Conservation (phyloP, 2,113 vertebrate species). For the Phaetusa simplex region DNA sequence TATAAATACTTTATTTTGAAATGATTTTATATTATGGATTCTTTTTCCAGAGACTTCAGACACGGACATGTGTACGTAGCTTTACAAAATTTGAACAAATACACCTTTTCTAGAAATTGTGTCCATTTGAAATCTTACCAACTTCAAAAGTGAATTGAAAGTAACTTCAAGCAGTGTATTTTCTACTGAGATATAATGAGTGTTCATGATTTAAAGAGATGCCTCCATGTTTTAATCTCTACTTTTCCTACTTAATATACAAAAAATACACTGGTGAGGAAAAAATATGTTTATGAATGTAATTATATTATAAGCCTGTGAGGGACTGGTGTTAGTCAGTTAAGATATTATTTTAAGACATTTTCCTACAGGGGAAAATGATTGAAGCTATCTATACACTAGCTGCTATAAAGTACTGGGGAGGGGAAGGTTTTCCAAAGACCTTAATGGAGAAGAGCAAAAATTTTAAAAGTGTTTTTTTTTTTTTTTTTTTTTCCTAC, state of each 20-base stretch:
- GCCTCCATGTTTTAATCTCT: neutral
- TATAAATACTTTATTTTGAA: neutral
- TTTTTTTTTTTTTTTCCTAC: neutral
- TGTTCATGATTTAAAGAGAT: neutral
- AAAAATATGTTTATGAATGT: neutral
- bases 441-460: neutral
- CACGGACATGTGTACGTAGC: neutral
- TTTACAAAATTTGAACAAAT: neutral
- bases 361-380: neutral
- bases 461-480: neutral
- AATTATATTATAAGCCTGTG: neutral
- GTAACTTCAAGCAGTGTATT: neutral
- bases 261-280: neutral
- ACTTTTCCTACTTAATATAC: neutral
- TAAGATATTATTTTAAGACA: neutral
- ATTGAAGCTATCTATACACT: neutral
- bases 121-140: neutral
- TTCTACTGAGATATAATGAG: neutral
- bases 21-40: neutral
- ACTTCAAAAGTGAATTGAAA: neutral
- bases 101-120: neutral
- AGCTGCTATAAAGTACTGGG: neutral
- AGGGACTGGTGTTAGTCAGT: neutral
- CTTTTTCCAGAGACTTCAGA: neutral
- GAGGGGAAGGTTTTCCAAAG: neutral